These are phyloP conservation scores for Xiphorhynchus erythropygius DNA, from an alignment of 2,797 vertebrate genomes.

Conservation along the genomic window DNA sequence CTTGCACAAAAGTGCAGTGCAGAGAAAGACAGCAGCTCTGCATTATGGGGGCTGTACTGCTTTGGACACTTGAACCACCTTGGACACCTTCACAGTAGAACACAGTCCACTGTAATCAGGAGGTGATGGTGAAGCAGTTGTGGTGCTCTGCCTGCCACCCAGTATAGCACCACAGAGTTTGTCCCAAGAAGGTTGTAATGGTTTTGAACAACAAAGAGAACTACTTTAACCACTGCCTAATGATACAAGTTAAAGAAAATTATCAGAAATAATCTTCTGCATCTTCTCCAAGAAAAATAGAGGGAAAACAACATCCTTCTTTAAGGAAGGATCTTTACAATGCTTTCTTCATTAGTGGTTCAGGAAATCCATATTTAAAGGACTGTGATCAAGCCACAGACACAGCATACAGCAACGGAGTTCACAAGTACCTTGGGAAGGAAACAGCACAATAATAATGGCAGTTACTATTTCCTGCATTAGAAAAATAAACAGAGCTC, in stretches of 20 bases:
- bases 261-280: neutral
- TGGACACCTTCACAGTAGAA: neutral
- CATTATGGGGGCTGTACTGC: neutral
- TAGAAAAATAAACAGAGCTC: constrained; percentile 64
- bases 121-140: neutral
- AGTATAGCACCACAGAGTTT: neutral
- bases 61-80: neutral
- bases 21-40: neutral
- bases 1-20: neutral
- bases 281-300: neutral
- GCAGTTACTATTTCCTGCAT: constrained; percentile 69
- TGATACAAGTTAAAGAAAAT: neutral
- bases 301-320: neutral
- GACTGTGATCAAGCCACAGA: constrained; percentile 2
- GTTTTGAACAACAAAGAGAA: neutral
- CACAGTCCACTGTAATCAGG: neutral
- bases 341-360: constrained; percentile 40
- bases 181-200: neutral
- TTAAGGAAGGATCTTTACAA: neutral
- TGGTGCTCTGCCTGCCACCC: neutral
- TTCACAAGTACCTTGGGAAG: constrained; percentile 57
- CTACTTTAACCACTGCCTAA: neutral
- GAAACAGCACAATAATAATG: constrained; percentile 66
- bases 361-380: constrained; percentile 60
- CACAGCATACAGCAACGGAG: constrained; percentile 23